Percentiles rank a stretch among this genome's conserved stretches.
phyloP scores from a whole-genome alignment of 2,888 invertebrate species.

The Spialia ferax region DNA sequence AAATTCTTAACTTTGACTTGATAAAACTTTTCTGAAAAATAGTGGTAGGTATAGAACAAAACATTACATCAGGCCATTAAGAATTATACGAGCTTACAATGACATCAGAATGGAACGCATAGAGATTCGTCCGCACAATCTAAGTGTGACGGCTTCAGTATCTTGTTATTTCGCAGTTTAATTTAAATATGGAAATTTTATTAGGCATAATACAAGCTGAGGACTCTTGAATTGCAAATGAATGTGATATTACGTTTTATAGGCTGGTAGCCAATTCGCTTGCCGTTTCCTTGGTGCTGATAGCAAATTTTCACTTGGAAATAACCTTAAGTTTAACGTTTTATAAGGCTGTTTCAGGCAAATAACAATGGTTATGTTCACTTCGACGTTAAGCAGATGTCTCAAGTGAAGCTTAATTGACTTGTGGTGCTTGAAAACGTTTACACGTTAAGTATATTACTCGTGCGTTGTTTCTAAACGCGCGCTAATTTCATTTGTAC shows the following conservation, averaged over 20 bases:
- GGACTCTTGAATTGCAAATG: slow-evolving; percentile 86
- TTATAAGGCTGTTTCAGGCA: slow-evolving; percentile 53
- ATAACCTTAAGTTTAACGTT: slow-evolving; percentile 65
- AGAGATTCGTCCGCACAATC: slow-evolving; percentile 64
- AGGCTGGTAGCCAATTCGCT: slow-evolving; percentile 84
- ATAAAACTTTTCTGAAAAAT: no score
- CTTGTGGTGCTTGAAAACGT: neutral
- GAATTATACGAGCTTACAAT: slow-evolving; percentile 21
- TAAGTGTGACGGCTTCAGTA: slow-evolving; percentile 74
- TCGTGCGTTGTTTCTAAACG: neutral
- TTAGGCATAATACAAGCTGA: slow-evolving; percentile 85
- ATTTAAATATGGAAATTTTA: slow-evolving; percentile 87
- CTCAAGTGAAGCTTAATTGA: slow-evolving; percentile 9
- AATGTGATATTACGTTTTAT: slow-evolving; percentile 85
- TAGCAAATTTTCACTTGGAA: slow-evolving; percentile 82
- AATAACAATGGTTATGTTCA: slow-evolving; percentile 52
- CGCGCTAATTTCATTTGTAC: neutral
- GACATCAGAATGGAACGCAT: slow-evolving; percentile 49
- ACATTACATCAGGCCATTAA: no score
- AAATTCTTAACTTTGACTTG: no score
- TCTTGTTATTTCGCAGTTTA: slow-evolving; percentile 85
- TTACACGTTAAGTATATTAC: neutral
- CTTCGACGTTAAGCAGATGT: slow-evolving; percentile 32
- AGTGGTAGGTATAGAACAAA: no score
- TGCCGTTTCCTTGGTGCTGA: slow-evolving; percentile 75